phyloP scores from a whole-genome alignment of 2,797 vertebrate species.

The Channallabes apus region DNA sequence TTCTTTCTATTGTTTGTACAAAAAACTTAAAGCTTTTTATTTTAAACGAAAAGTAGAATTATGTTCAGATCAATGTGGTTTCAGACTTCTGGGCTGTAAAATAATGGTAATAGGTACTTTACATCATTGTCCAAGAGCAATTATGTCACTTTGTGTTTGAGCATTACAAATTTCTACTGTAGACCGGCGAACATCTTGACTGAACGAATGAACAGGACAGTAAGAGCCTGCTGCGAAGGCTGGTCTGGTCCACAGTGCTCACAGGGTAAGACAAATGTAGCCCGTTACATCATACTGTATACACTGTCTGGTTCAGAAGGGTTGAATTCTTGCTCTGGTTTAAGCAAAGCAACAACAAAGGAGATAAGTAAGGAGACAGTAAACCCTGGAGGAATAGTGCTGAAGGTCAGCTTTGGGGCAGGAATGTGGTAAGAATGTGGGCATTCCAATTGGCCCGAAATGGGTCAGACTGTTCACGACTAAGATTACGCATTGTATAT shows the following conservation, averaged over 20 bases:
- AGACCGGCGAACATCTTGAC: constrained; percentile 77
- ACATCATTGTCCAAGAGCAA: neutral
- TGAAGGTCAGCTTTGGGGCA: too few species aligned
- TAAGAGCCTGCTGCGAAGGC: constrained; percentile 81
- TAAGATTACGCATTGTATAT: too few species aligned
- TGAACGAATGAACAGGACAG: constrained; percentile 72
- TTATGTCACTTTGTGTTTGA: neutral
- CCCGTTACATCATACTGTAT: neutral
- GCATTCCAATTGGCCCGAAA: too few species aligned
- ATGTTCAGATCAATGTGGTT: neutral
- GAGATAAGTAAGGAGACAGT: too few species aligned
- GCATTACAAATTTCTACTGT: constrained; percentile 15
- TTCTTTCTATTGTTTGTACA: neutral
- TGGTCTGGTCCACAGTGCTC: constrained; percentile 82
- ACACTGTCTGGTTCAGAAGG: too few species aligned
- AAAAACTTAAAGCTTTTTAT: neutral
- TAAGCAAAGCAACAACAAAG: too few species aligned
- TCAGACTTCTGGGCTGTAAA: neutral
- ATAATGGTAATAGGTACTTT: neutral
- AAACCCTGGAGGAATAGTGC: too few species aligned
- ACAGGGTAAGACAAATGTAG: constrained; percentile 70
- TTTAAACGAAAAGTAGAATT: too few species aligned
- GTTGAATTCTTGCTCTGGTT: too few species aligned
- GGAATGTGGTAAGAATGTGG: too few species aligned
- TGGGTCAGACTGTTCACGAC: too few species aligned